Conservation (phyloP, 2,888 invertebrate genomes). For the Tenodera sinensis region DNA sequence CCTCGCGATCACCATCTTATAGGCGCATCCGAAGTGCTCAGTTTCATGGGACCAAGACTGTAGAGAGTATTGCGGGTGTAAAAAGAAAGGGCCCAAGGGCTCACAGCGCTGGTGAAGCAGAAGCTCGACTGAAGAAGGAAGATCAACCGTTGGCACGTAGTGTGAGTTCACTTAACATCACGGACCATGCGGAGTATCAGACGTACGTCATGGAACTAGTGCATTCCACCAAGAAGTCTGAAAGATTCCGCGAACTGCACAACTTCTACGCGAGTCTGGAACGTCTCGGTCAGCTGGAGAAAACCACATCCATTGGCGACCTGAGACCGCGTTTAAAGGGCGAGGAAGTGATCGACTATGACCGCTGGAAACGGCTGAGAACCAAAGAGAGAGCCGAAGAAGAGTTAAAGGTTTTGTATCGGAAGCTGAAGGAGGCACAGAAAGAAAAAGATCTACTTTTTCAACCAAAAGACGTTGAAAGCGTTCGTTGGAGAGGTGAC, state of each 20-base stretch:
- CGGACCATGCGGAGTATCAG: conserved; percentile 61
- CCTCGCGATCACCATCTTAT: conserved; percentile 59
- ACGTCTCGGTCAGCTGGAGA: conserved; percentile 77
- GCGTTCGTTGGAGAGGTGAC: conserved; percentile 75
- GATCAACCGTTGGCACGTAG: conserved; percentile 43
- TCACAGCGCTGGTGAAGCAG: conserved; percentile 63
- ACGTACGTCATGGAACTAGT: conserved; percentile 63
- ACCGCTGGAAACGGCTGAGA: conserved; percentile 79
- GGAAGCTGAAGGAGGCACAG: conserved; percentile 73
- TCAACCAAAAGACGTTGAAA: conserved; percentile 68
- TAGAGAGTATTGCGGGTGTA: conserved; percentile 42
- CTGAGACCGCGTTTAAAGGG: conserved; percentile 68
- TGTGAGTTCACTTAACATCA: conserved; percentile 46
- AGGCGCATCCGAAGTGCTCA: conserved; percentile 58
- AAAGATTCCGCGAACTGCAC: conserved; percentile 78
- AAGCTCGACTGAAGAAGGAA: conserved; percentile 36
- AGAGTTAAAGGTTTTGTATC: conserved; percentile 72
- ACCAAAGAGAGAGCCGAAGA: conserved; percentile 76
- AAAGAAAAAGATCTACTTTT: conserved; percentile 80
- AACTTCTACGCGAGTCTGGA: conserved; percentile 83
- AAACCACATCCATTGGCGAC: conserved; percentile 65
- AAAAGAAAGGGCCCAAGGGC: conserved; percentile 53
- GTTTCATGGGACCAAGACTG: conserved; percentile 44
- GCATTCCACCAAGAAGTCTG: conserved; percentile 57
- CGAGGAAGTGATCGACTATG: conserved; percentile 81